phyloP scores from a whole-genome alignment of 2,113 vertebrate species.

The Acanthisitta chloris region DNA sequence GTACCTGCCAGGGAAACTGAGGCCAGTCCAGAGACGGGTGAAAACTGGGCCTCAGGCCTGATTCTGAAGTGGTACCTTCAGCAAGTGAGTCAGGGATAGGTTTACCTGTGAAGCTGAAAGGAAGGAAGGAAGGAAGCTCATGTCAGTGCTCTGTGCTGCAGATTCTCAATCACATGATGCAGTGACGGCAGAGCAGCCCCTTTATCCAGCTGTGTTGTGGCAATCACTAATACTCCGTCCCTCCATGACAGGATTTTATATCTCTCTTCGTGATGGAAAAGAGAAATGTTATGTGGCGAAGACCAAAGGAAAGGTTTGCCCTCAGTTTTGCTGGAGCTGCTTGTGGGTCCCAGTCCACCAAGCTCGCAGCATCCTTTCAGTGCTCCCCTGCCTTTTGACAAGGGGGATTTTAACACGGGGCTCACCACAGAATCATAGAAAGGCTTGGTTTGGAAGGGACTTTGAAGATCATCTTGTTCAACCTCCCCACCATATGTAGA shows the following conservation, averaged over 20 bases:
- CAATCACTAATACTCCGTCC: background rate
- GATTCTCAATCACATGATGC: background rate
- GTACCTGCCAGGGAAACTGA: background rate
- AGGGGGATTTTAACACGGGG: background rate
- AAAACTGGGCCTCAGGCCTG: background rate
- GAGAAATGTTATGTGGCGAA: background rate
- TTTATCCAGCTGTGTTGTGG: background rate
- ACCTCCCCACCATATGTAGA: background rate
- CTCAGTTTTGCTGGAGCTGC: background rate
- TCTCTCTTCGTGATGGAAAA: background rate
- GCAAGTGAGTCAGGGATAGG: background rate
- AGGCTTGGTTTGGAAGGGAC: background rate
- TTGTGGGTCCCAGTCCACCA: background rate
- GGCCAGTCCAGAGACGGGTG: background rate
- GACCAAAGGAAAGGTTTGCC: background rate
- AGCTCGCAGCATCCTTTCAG: background rate
- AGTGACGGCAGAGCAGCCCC: background rate
- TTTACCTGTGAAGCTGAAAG: background rate
- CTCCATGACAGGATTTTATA: background rate
- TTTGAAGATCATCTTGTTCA: background rate
- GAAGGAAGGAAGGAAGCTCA: background rate
- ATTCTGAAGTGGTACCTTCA: background rate
- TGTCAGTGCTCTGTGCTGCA: background rate
- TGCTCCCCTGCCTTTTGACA: background rate
- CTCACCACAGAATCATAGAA: background rate